Evolutionary conservation across 2,113 vertebrate genomes (phyloP), one percentile per base, ranked within the genome.

Genomic region (Paramisgurnus dabryanus): DNA sequence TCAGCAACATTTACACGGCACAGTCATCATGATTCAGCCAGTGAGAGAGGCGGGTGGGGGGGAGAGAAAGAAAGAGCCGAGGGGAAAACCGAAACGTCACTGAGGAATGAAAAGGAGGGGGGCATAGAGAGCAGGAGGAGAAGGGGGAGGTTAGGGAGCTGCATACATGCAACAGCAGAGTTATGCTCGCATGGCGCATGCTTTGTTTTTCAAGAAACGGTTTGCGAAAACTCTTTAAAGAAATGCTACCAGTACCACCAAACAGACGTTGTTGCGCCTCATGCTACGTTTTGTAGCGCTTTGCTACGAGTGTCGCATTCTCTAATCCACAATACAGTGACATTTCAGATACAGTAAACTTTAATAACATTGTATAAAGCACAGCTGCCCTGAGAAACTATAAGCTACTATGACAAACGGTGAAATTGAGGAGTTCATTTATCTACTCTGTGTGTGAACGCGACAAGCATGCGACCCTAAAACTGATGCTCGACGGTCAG

Each of bases 71-170:
- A 64, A 70, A 27, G 55, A 47, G 69, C 40, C 63, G 8, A 61
- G 80, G 85, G 82, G 67, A 84, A 84, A 84, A 84, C 82, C 80
- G 50, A 67, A 84, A 82, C 77, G 80, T 86, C 80, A 86, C 67
- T 34, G 15, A 63, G 80, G 68, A 80, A 80, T 77, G 76, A 80
- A 76, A 60, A 61, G 41, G 66, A 63, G 63, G 76, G 22, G 71
- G 47, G 65, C 22, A 17, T 18, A 18, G 75, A 61, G 41, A 47
- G 73, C 22, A 12, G 8, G 43, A 75, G 65, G 65, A 39, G 34
- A 40, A 49, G 41, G 18, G 12, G 53, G 75, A 43, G 41, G 27
- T 22, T 17, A 15, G 10, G 4, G 7, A 74, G 69, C 58, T 49
- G 43, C 53, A 78, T 34, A 65, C 3, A 53, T 5, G 8, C 68